These are phyloP conservation scores for Megaleporinus macrocephalus DNA, from an alignment of 2,113 vertebrate species.

Conservation along the genomic window DNA sequence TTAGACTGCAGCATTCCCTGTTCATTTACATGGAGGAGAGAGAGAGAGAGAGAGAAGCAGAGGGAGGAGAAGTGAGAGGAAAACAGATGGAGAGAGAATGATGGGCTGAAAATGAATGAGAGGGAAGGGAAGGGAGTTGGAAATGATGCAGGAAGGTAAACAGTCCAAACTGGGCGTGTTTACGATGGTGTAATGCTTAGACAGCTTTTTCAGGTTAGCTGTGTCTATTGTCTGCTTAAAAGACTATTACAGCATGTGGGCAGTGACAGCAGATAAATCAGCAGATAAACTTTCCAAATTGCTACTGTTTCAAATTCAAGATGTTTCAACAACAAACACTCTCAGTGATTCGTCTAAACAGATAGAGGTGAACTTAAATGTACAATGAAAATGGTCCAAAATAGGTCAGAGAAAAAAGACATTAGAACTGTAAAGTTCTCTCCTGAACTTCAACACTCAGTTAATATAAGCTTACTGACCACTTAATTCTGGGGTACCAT, in stretches of 20 bases:
- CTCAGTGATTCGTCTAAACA: neutral
- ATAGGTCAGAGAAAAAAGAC: too few relatives aligned
- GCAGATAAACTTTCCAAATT: neutral
- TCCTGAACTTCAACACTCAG: neutral
- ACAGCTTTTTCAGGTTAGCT: neutral
- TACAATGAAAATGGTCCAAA: too few relatives aligned
- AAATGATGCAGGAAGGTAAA: neutral
- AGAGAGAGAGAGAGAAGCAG: neutral
- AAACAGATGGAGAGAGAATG: constrained; percentile 10
- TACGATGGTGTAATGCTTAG: neutral
- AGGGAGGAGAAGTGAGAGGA: neutral
- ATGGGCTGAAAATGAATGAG: neutral
- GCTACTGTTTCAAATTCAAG: too few relatives aligned
- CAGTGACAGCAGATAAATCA: neutral
- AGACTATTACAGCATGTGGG: neutral
- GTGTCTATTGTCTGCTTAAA: neutral
- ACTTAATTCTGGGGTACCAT: too few relatives aligned
- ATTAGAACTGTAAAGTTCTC: too few relatives aligned
- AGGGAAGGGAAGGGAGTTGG: neutral
- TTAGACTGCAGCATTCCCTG: constrained; percentile 46
- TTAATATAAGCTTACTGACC: too few relatives aligned
- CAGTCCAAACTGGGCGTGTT: constrained; percentile 47
- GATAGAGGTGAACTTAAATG: too few relatives aligned
- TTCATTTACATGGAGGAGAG: constrained; percentile 26
- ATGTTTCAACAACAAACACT: neutral